phyloP scores from a whole-genome alignment of 2,797 vertebrate species.

The Euthynnus affinis region DNA sequence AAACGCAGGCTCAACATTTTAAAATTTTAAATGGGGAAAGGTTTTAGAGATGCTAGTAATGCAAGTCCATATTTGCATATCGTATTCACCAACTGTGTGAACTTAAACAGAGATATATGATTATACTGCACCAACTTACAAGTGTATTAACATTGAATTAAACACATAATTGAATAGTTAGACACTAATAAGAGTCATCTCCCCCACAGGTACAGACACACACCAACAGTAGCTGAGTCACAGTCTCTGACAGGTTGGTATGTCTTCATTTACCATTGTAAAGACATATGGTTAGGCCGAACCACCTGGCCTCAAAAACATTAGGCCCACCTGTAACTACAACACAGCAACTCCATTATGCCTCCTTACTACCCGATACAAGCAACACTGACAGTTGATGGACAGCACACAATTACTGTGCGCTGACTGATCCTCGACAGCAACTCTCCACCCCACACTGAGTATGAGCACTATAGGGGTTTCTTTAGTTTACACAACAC shows the following conservation, averaged over 20 bases:
- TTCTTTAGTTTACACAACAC: conserved; percentile 53
- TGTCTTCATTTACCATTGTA: conserved; percentile 58
- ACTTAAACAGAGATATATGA: not conserved
- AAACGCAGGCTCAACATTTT: not conserved
- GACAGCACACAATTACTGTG: conserved; percentile 65
- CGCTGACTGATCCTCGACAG: conserved; percentile 43
- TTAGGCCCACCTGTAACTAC: conserved; percentile 69
- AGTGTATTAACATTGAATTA: not conserved
- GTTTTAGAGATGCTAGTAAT: not conserved
- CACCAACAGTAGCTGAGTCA: conserved; percentile 65
- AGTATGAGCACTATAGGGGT: conserved; percentile 32
- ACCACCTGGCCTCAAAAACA: conserved; percentile 73
- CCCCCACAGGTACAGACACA: conserved; percentile 37
- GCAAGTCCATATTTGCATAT: too few relatives aligned
- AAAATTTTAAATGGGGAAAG: not conserved
- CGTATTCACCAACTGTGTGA: not conserved
- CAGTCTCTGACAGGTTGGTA: conserved; percentile 50
- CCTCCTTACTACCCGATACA: conserved; percentile 34
- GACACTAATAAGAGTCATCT: conserved; percentile 12
- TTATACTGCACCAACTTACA: not conserved
- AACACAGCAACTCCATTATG: conserved; percentile 71
- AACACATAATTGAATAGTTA: conserved; percentile 17
- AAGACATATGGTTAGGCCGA: conserved; percentile 24
- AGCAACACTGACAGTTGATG: conserved; percentile 53
- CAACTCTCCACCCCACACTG: conserved; percentile 7